A percentile compares a stretch with the other conserved stretches of the same genome.
These are phyloP conservation scores for Dolichoris vasculosae DNA, from an alignment of 1,140 invertebrate species.

Conservation along the genomic window DNA sequence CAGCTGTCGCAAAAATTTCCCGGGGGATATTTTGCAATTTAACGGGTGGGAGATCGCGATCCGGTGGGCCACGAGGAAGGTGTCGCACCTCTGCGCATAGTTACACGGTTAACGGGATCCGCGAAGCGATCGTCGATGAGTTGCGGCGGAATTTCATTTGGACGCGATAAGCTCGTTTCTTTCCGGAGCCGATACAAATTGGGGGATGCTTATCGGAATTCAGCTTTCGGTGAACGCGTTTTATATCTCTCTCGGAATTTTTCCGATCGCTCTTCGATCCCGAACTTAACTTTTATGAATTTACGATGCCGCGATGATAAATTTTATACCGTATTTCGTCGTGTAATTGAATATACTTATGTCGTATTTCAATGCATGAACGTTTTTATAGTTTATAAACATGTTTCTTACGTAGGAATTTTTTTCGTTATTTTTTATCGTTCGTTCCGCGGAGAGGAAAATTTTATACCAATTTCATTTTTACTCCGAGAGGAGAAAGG, in stretches of 20 bases:
- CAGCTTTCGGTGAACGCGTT: not conserved
- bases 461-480: no score
- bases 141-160: not conserved
- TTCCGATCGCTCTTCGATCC: no score
- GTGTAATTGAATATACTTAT: no score
- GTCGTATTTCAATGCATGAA: no score
- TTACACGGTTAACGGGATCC: conserved; percentile 5
- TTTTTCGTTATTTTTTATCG: no score
- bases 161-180: not conserved
- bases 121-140: not conserved
- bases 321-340: not conserved
- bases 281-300: no score
- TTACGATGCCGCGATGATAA: no score
- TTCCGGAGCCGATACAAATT: not conserved
- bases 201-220: not conserved
- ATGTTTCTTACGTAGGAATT: no score
- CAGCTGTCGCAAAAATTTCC: conserved; percentile 59
- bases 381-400: no score
- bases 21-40: conserved; percentile 65
- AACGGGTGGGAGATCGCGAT: conserved; percentile 56
- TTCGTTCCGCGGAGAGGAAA: no score
- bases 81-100: conserved; percentile 1
- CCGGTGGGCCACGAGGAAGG: not conserved
- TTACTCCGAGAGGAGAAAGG: no score
- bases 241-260: not conserved